phyloP scores from a whole-genome alignment of 2,888 invertebrate species.

The Arctia plantaginis region DNA sequence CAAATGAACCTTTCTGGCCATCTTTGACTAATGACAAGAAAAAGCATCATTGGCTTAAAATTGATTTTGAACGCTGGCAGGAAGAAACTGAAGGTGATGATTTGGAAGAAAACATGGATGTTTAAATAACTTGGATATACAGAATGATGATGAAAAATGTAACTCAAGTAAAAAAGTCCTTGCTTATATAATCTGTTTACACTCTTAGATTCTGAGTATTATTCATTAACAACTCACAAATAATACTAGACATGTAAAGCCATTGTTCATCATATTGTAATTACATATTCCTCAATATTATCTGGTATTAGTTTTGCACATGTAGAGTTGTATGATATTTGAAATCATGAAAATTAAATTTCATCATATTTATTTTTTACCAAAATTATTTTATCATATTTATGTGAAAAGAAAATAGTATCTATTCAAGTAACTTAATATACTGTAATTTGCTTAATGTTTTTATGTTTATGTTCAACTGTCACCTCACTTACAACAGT shows the following conservation, averaged over 20 bases:
- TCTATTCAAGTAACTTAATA: neutral
- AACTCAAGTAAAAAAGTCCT: constrained; percentile 90
- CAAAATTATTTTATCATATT: too few relatives aligned
- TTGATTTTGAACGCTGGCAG: constrained; percentile 98
- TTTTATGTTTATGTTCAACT: neutral
- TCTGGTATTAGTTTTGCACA: constrained; percentile 30
- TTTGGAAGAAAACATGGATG: constrained; percentile 60
- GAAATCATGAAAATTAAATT: neutral
- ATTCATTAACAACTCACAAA: constrained; percentile 55
- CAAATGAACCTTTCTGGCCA: constrained; percentile 93
- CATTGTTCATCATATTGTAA: constrained; percentile 52
- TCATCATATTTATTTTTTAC: too few relatives aligned
- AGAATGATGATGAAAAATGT: constrained; percentile 76
- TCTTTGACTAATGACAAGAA: constrained; percentile 93
- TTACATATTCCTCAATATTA: constrained; percentile 60
- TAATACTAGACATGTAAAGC: constrained; percentile 54
- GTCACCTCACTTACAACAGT: neutral
- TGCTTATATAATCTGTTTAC: neutral
- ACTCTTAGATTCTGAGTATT: constrained; percentile 59
- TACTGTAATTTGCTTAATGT: too few relatives aligned
- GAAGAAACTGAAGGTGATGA: constrained; percentile 98
- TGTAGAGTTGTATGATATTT: neutral
- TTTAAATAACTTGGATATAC: constrained; percentile 64
- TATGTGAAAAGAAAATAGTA: neutral
- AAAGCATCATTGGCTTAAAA: constrained; percentile 98